Base-by-base conservation (phyloP, 2,113 vertebrate species). In the Chaetorhynchus papuensis region DNA sequence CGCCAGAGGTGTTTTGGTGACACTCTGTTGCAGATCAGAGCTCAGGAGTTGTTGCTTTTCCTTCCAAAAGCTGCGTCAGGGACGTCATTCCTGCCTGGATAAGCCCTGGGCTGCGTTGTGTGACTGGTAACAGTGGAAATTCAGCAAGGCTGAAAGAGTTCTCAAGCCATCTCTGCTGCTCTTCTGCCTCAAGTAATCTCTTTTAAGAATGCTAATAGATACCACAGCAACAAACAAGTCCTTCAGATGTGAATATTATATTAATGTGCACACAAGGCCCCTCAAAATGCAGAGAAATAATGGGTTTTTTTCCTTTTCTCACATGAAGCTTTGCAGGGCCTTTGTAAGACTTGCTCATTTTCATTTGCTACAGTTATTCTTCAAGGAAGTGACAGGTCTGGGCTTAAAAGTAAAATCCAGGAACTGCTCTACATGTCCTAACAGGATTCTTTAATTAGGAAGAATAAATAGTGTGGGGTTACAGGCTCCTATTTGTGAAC, bases 321-420 rank as follows among this genome's bases (percentile, higher is more conserved):
- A 9, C 5, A 0, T 9, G 24, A 61, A 60, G 50, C 13, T 50
- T 82, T 60, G 59, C 47, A 45, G 37, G 35, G 21, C 63, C 61
- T 23, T 50, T 31, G 0, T 15, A 93, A 61, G 33, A 37, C 21
- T 63, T 53, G 35, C n/a, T 77, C 17, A 0, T 69, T 91, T 89
- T 80, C 1, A 0, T 80, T 93, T 83, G 82, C 57, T 83, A 23
- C 41, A 54, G 68, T 83, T 94, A 76, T 66, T 94, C 94, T 63
- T 91, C 54, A 80, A 90, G 71, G 71, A 87, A 83, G 63, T 76
- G 70, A 83, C 87, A 95, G 71, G 42, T 83, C 78, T 54, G 71
- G 30, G 57, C 82, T 93, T 91, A 76, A 83, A 90, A 93, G 69
- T 70, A 66, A 90, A 94, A 85, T 44, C 39, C 39, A 52, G 66